Conservation (phyloP, 2,797 vertebrate species). For the Cuculus canorus region DNA sequence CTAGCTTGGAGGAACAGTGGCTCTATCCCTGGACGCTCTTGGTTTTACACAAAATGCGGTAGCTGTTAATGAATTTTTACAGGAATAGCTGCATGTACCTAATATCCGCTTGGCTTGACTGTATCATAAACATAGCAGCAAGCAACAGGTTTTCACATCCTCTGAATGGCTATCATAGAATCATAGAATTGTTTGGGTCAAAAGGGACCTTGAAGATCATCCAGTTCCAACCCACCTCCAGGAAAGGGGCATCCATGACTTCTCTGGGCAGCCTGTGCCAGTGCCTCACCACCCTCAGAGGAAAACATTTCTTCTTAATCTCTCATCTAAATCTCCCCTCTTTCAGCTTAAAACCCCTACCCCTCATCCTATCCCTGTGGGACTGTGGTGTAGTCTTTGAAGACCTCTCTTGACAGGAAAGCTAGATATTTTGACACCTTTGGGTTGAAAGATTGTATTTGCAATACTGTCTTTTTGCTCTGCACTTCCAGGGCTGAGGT, state of each 20-base stretch:
- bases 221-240: too few species aligned
- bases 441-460: background rate
- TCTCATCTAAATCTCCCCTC: too few species aligned
- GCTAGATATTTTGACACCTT: background rate
- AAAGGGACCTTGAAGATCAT: too few species aligned
- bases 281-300: too few species aligned
- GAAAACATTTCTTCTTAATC: too few species aligned
- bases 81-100: background rate
- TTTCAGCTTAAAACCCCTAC: too few species aligned
- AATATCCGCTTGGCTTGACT: background rate
- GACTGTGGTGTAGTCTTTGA: background rate
- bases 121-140: rapidly evolving
- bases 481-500: rapidly evolving
- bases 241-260: too few species aligned
- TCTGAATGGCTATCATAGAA: rapidly evolving
- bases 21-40: background rate
- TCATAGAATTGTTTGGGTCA: too few species aligned
- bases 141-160: background rate
- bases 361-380: background rate
- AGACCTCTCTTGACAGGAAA: background rate
- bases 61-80: background rate
- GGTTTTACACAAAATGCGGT: background rate
- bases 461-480: background rate
- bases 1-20: background rate
- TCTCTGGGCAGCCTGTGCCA: too few species aligned